Evolutionary conservation across 1,140 invertebrate genomes (phyloP).

Genomic region (Cephus cinctus): DNA sequence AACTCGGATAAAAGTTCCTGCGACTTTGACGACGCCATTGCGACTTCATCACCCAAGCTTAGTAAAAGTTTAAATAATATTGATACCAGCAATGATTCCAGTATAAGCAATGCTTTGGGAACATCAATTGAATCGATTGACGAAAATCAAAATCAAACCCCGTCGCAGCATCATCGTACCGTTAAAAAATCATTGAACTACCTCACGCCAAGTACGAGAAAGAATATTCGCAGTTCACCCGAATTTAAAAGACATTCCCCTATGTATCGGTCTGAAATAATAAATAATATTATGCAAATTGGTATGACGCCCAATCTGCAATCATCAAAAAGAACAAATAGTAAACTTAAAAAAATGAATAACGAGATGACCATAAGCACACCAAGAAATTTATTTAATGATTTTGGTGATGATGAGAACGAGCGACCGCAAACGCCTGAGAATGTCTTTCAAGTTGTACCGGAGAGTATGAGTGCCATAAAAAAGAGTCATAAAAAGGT

Average conservation of each 20-base stretch:
- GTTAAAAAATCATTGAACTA: slow-evolving; percentile 30
- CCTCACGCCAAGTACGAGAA: slow-evolving; percentile 25
- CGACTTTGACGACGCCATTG: slow-evolving; percentile 22
- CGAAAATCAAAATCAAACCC: slow-evolving; percentile 47
- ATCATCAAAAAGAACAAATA: slow-evolving; percentile 14
- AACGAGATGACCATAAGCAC: slow-evolving; percentile 32
- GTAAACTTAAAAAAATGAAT: slow-evolving; percentile 6
- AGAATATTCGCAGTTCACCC: slow-evolving; percentile 8
- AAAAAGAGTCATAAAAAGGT: slow-evolving; percentile 50
- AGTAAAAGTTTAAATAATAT: slow-evolving; percentile 33
- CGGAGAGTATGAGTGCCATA: slow-evolving; percentile 47
- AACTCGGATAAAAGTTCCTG: slow-evolving; percentile 11
- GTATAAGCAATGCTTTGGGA: slow-evolving; percentile 17
- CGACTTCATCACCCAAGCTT: slow-evolving; percentile 21
- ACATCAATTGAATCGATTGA: slow-evolving; percentile 41
- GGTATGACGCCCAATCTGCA: slow-evolving; percentile 27
- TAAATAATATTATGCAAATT: slow-evolving; percentile 27
- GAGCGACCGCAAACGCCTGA: slow-evolving; percentile 37
- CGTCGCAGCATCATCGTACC: slow-evolving; percentile 31
- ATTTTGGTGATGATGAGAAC: slow-evolving; percentile 32
- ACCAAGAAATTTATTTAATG: slow-evolving; percentile 42
- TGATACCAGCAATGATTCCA: slow-evolving; percentile 28
- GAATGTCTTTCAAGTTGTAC: slow-evolving; percentile 37
- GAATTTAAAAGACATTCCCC: slow-evolving; percentile 22
- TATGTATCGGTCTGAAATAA: slow-evolving; percentile 30